Conservation (phyloP, 2,888 invertebrate genomes). For the Eutolmus rufibarbis region DNA sequence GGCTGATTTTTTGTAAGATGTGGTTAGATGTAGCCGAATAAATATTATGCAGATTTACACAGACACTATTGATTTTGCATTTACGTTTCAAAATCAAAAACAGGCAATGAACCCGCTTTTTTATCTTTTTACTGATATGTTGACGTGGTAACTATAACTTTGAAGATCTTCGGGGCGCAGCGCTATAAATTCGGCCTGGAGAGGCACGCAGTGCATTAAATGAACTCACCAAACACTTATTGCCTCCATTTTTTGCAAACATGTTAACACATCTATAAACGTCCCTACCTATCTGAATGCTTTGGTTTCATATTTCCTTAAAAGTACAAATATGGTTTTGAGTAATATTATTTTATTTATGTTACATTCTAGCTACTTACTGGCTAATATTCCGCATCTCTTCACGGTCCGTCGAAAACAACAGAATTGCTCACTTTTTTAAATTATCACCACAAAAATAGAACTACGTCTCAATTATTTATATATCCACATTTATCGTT, state of each 20-base stretch:
- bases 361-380: conserved; percentile 37
- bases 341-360: conserved; percentile 15
- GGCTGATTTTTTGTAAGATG: background rate
- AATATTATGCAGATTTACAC: background rate
- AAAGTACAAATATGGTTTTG: conserved; percentile 30
- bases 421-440: conserved; percentile 21
- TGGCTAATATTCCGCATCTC: background rate
- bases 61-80: background rate
- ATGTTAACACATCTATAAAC: conserved; percentile 9
- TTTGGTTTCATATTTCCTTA: conserved; percentile 26
- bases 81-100: background rate
- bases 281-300: conserved; percentile 23
- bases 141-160: background rate
- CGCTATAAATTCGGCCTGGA: background rate
- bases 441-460: conserved; percentile 37
- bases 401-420: background rate
- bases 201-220: conserved; percentile 1
- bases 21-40: background rate
- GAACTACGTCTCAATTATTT: conserved; percentile 12
- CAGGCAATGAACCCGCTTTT: background rate
- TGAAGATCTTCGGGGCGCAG: background rate
- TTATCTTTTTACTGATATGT: background rate
- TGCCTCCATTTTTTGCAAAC: conserved; percentile 18
- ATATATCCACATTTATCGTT: conserved; percentile 2
- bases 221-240: conserved; percentile 13